phyloP scores from a whole-genome alignment of 2,888 invertebrate genomes.

The Phortica okadai region DNA sequence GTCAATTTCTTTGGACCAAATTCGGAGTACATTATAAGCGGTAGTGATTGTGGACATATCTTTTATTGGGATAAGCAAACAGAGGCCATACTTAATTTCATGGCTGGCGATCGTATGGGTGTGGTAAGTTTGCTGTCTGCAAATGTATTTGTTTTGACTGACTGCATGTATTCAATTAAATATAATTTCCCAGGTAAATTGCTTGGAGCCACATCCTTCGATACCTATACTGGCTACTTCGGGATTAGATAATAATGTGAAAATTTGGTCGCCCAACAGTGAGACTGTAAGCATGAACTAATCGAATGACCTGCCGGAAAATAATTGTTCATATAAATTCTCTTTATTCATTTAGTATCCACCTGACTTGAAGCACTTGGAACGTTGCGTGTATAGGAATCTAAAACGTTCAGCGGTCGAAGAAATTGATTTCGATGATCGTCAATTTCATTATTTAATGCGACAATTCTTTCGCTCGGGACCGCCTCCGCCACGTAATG shows the following conservation, averaged over 20 bases:
- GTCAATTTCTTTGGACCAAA: constrained; percentile 95
- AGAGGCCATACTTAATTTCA: constrained; percentile 92
- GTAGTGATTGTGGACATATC: constrained; percentile 93
- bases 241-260: constrained; percentile 93
- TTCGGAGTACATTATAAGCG: constrained; percentile 93
- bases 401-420: constrained; percentile 57
- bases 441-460: constrained; percentile 71
- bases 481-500: background rate
- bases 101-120: constrained; percentile 87
- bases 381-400: constrained; percentile 68
- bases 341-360: constrained; percentile 55
- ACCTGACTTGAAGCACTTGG: constrained; percentile 62
- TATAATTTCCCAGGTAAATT: constrained; percentile 79
- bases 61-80: constrained; percentile 94
- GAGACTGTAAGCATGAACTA: constrained; percentile 54
- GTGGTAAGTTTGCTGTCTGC: constrained; percentile 79
- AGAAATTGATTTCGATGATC: constrained; percentile 60
- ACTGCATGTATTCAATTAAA: background rate
- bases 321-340: background rate
- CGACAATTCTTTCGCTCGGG: constrained; percentile 62
- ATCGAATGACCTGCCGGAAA: background rate
- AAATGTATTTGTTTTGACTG: constrained; percentile 1
- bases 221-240: constrained; percentile 90
- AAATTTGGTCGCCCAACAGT: constrained; percentile 89
- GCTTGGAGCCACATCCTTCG: constrained; percentile 92